A percentile compares a stretch with the other conserved stretches of the same genome.
phyloP scores from a whole-genome alignment of 2,113 vertebrate genomes.

The Centropus bengalensis region DNA sequence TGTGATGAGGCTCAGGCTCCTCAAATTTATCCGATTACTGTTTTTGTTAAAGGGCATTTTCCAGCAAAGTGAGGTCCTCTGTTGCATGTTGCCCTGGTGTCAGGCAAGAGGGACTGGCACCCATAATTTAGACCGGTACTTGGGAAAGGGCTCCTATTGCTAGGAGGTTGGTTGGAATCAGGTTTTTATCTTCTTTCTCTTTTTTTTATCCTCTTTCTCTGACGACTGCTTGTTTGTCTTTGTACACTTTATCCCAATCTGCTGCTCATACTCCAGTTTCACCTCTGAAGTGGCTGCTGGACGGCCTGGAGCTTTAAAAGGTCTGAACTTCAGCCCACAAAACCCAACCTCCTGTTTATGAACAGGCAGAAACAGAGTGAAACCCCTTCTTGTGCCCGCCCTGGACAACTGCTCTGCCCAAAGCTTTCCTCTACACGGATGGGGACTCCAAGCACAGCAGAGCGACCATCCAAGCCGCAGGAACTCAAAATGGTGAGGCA shows the following conservation, averaged over 20 bases:
- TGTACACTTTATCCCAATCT: accelerated
- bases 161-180: not conserved
- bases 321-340: too few relatives aligned
- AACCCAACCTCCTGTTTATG: too few relatives aligned
- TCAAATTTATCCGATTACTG: accelerated
- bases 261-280: not conserved
- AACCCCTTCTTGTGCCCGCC: not conserved
- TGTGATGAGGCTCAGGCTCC: not conserved
- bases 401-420: not conserved
- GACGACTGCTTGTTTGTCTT: not conserved
- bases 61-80: not conserved
- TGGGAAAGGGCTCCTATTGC: not conserved
- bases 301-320: not conserved
- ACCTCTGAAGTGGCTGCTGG: not conserved
- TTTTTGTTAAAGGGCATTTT: not conserved
- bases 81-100: not conserved
- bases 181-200: not conserved
- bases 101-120: not conserved
- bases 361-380: not conserved
- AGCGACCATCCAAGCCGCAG: not conserved
- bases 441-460: not conserved
- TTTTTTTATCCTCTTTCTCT: not conserved
- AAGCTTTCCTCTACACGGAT: accelerated
- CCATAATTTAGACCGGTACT: not conserved
- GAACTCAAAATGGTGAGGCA: accelerated